These are phyloP conservation scores for Chrysopa pallens DNA, from an alignment of 1,140 invertebrate species.

Conservation along the genomic window DNA sequence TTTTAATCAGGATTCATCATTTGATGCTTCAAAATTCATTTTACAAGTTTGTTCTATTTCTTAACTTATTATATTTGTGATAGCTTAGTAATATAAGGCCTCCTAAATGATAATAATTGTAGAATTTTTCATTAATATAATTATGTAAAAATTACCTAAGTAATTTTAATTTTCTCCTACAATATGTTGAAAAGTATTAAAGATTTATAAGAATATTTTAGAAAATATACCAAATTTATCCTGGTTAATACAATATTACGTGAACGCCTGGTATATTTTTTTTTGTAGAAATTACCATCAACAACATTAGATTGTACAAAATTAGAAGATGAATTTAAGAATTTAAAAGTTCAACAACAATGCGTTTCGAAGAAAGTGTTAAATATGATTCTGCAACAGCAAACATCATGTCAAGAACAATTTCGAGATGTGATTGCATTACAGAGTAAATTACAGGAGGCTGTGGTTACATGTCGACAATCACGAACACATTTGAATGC, in stretches of 20 bases:
- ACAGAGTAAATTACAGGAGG: slow-evolving; percentile 49
- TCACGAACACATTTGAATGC: slow-evolving; percentile 50
- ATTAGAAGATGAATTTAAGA: slow-evolving; percentile 45
- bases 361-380: slow-evolving; percentile 84
- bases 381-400: slow-evolving; percentile 78
- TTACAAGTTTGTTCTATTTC: slow-evolving; percentile 27
- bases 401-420: slow-evolving; percentile 65
- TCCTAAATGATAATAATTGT: background rate
- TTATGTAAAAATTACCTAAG: background rate
- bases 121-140: background rate
- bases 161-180: too few species aligned
- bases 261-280: too few species aligned
- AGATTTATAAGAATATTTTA: too few species aligned
- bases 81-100: slow-evolving; percentile 2
- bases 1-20: slow-evolving; percentile 34
- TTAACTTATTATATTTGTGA: slow-evolving; percentile 1
- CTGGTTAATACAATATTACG: too few species aligned
- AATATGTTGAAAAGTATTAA: too few species aligned
- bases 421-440: slow-evolving; percentile 65
- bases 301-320: slow-evolving; percentile 39
- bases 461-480: slow-evolving; percentile 47
- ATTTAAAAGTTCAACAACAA: slow-evolving; percentile 52
- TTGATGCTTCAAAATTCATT: slow-evolving; percentile 49
- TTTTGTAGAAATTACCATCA: slow-evolving; percentile 37
- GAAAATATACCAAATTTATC: too few species aligned